phyloP scores from a whole-genome alignment of 2,797 vertebrate genomes.

The Hemibagrus guttatus region DNA sequence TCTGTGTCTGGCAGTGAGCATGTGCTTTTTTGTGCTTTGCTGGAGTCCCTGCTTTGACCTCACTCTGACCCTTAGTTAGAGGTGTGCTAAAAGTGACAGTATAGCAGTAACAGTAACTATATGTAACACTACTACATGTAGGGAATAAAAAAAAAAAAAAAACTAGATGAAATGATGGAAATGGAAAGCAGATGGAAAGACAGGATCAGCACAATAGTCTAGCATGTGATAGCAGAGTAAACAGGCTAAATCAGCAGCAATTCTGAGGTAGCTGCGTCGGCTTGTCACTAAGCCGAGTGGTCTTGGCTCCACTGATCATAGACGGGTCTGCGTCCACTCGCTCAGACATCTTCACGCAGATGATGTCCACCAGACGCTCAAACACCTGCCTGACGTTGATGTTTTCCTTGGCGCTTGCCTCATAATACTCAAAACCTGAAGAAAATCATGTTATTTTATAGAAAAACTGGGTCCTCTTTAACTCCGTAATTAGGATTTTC shows the following conservation, averaged over 20 bases:
- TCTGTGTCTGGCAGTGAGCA: conserved; percentile 61
- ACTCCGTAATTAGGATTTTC: neutral
- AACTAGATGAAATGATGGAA: neutral
- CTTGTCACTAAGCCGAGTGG: conserved; percentile 86
- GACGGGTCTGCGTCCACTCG: conserved; percentile 85
- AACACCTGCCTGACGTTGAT: conserved; percentile 95
- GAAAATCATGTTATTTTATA: conserved; percentile 8
- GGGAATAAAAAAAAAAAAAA: neutral
- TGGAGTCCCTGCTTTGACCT: conserved; percentile 59
- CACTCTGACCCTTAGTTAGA: conserved; percentile 45
- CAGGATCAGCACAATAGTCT: conserved; percentile 6
- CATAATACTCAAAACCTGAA: conserved; percentile 93
- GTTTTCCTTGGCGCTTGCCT: conserved; percentile 96
- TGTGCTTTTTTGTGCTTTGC: conserved; percentile 63
- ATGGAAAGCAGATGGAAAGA: conserved; percentile 22
- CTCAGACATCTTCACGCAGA: conserved; percentile 96
- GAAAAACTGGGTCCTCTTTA: neutral
- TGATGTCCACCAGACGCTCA: conserved; percentile 93
- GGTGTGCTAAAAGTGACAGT: conserved; percentile 32
- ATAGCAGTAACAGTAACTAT: conserved; percentile 15
- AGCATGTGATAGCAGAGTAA: conserved; percentile 9
- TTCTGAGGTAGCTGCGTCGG: conserved; percentile 87
- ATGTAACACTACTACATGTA: conserved; percentile 21
- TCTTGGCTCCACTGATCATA: conserved; percentile 77
- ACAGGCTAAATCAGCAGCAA: conserved; percentile 82